phyloP scores from a whole-genome alignment of 2,888 invertebrate genomes.

The Dryocosmus kuriphilus region DNA sequence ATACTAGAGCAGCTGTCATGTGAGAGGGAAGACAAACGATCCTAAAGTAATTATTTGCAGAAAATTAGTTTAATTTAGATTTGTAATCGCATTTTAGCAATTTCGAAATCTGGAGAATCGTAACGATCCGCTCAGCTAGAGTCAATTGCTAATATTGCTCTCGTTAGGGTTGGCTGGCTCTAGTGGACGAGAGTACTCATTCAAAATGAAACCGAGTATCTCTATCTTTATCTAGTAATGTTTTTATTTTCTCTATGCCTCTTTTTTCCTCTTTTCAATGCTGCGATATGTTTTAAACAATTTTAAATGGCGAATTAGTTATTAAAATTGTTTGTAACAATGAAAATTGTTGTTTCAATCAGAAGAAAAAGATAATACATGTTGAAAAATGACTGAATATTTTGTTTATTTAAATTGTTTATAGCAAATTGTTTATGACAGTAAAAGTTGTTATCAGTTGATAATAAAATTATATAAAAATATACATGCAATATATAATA shows the following conservation, averaged over 20 bases:
- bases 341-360: no score
- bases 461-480: no score
- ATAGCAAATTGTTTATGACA: no score
- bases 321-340: not conserved
- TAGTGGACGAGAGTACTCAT: constrained; percentile 57
- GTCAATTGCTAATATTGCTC: constrained; percentile 68
- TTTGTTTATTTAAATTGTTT: not conserved
- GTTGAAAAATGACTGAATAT: not conserved
- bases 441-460: no score
- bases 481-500: no score
- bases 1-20: constrained; percentile 18
- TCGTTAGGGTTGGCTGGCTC: constrained; percentile 57
- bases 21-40: constrained; percentile 16
- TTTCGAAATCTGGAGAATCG: not conserved
- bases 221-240: not conserved
- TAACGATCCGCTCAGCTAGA: constrained; percentile 50
- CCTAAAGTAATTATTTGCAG: constrained; percentile 55
- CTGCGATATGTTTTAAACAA: no score
- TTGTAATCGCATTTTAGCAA: not conserved
- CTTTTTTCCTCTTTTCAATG: not conserved
- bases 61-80: constrained; percentile 56
- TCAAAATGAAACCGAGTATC: constrained; percentile 60
- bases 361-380: no score
- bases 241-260: constrained; percentile 18
- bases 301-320: not conserved